phyloP scores from a whole-genome alignment of 1,140 invertebrate genomes.

The Drosophila ficusphila region DNA sequence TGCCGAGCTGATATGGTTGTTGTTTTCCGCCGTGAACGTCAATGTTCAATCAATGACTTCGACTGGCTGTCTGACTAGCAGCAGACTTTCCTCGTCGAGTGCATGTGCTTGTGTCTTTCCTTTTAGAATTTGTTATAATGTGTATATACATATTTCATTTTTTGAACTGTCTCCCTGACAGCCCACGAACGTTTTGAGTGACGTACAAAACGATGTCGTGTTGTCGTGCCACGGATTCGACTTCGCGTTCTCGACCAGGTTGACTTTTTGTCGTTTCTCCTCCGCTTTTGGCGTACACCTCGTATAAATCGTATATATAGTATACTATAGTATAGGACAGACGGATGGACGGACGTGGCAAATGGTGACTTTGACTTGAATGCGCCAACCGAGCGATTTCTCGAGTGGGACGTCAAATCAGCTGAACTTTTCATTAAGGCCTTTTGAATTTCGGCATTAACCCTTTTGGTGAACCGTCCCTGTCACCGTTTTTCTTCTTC shows the following conservation, averaged over 20 bases:
- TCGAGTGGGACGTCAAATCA: slow-evolving; percentile 75
- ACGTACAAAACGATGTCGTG: slow-evolving; percentile 83
- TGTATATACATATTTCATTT: slow-evolving; percentile 77
- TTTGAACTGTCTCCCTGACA: slow-evolving; percentile 78
- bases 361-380: slow-evolving; percentile 66
- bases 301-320: slow-evolving; percentile 17
- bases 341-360: slow-evolving; percentile 47
- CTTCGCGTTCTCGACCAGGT: slow-evolving; percentile 52
- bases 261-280: slow-evolving; percentile 63
- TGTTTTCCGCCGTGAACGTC: slow-evolving; percentile 18
- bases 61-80: slow-evolving; percentile 25
- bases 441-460: slow-evolving; percentile 34
- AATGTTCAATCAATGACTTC: slow-evolving; percentile 50
- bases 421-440: slow-evolving; percentile 62
- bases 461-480: slow-evolving; percentile 33
- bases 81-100: slow-evolving; percentile 7
- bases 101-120: slow-evolving; percentile 57
- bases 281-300: slow-evolving; percentile 43
- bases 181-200: slow-evolving; percentile 77
- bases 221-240: slow-evolving; percentile 67
- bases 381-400: slow-evolving; percentile 51
- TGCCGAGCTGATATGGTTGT: background rate
- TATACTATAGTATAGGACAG: background rate
- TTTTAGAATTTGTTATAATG: slow-evolving; percentile 73
- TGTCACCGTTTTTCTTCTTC: too few relatives aligned